Conservation (phyloP, 1,140 invertebrate species). For the Pseudachorutes palmiensis region DNA sequence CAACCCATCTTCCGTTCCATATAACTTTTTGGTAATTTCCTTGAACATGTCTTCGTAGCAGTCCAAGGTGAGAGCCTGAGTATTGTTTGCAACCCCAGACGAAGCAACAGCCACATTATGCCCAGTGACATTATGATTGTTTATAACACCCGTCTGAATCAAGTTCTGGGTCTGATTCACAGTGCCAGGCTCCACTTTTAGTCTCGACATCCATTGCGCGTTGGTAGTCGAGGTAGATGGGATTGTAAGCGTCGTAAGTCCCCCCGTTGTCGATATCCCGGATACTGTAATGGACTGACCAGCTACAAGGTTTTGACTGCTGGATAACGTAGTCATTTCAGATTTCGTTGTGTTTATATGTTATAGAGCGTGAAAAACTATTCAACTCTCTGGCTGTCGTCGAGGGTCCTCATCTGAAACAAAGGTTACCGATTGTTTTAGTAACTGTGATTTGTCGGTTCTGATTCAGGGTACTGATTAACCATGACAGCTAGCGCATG, state of each 20-base stretch:
- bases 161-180: neutral
- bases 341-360: neutral
- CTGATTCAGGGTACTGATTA: neutral
- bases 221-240: neutral
- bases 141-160: neutral
- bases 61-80: conserved; percentile 16
- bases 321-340: neutral
- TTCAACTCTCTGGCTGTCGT: no score
- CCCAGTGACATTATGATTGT: neutral
- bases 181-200: conserved; percentile 13
- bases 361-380: no score
- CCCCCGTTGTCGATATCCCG: neutral
- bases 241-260: neutral
- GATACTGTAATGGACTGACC: conserved; percentile 7
- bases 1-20: conserved; percentile 62
- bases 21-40: conserved; percentile 80
- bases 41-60: conserved; percentile 65
- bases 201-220: conserved; percentile 2
- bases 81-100: neutral
- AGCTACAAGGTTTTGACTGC: neutral
- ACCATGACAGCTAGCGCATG: neutral
- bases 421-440: no score
- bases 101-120: neutral
- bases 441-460: no score
- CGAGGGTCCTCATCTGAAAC: no score